A percentile compares a stretch with the other conserved stretches of the same genome.
phyloP scores from a whole-genome alignment of 2,797 vertebrate species.

The Perodicticus potto region DNA sequence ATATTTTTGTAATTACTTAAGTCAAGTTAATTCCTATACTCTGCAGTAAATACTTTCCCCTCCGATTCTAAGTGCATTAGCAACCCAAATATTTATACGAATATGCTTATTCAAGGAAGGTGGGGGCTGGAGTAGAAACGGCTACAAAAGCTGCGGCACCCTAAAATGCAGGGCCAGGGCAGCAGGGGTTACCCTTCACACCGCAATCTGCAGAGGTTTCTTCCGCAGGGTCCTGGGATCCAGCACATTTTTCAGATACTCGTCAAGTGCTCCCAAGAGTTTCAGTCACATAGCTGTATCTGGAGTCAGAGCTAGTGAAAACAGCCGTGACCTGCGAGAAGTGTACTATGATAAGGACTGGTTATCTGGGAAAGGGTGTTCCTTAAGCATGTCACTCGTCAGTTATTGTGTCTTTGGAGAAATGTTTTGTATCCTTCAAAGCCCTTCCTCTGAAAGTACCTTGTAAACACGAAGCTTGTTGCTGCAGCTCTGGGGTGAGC shows the following conservation, averaged over 20 bases:
- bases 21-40: background rate
- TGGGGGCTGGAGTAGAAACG: no score
- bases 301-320: background rate
- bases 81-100: background rate
- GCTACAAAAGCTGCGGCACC: background rate
- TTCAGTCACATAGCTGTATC: background rate
- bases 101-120: background rate
- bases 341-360: background rate
- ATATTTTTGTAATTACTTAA: conserved; percentile 16
- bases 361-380: background rate
- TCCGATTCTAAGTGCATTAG: conserved; percentile 2
- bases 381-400: background rate
- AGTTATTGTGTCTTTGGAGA: background rate
- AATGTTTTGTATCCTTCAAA: background rate
- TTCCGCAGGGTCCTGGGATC: background rate
- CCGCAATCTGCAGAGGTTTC: background rate
- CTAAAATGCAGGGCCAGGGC: fast-evolving
- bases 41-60: background rate
- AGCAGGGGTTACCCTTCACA: background rate
- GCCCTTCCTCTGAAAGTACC: background rate
- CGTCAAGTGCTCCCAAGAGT: conserved; percentile 7
- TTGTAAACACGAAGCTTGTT: background rate
- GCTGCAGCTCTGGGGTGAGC: background rate
- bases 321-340: background rate
- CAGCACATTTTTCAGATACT: conserved; percentile 10